Base-by-base conservation (phyloP, 2,888 invertebrate species). In the Archips crataeganus region DNA sequence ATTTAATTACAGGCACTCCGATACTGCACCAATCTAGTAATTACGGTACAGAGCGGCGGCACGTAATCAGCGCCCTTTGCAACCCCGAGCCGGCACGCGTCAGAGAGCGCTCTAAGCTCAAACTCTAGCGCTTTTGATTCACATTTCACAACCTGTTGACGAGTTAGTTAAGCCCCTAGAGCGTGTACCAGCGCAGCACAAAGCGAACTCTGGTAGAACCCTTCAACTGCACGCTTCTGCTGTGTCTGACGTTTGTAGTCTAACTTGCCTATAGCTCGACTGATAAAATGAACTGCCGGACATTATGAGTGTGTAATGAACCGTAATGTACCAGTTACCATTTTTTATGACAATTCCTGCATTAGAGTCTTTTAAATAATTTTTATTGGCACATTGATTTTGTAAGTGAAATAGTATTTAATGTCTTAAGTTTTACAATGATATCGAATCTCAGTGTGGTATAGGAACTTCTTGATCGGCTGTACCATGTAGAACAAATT, bases 131-230 rank as follows among this genome's bases (percentile, higher is more conserved):
- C 91, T 88, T 91, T 91, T 88, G 87, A 91, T 85, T 88, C 80
- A 83, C 85, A 91, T 92, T 93, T 92, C 88, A 90, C 91, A 90
- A 93, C 92, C 92, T 93, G 93, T 93, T 93, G 92, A 93, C 90
- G 85, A 89, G 88, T 91, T 87, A 89, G 89, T 89, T 86, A 86
- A 90, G 84, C 88, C 87, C 82, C 85, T 86, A 84, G 82, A 87
- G 86, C 84, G 86, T 80, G 83, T 84, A 84, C 83, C 84, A 81
- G 86, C 82, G 79, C 79, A 84, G 77, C 81, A 90, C 86, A 89
- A 90, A 90, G 90, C 84, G 82, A 84, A 85, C 82, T 78, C 78
- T 75, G 73, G 77, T 80, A 80, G 79, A 79, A 81, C 80, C 77
- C 78, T 77, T 79, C 76, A 78, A 77, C 75, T 77, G 68, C 71